Conservation (phyloP, 2,113 vertebrate genomes). For the Rutilus rutilus region DNA sequence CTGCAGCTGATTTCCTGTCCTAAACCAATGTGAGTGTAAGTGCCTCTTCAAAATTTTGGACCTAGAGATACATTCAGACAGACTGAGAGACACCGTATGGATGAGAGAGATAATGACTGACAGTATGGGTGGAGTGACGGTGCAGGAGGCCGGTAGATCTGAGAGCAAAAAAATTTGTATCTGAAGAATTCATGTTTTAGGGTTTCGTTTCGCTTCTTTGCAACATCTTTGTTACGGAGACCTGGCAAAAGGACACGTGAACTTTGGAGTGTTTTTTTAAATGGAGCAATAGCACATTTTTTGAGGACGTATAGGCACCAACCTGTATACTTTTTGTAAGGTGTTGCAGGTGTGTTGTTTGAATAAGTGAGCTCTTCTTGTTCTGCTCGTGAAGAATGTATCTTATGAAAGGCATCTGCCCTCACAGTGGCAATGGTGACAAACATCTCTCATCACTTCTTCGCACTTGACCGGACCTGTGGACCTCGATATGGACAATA, state of each 20-base stretch:
- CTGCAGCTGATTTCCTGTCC: conserved; percentile 27
- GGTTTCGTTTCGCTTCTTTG: background rate
- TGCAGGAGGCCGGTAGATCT: background rate
- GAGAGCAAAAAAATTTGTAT: background rate
- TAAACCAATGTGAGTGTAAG: background rate
- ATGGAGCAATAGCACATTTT: background rate
- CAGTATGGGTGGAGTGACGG: conserved; percentile 15
- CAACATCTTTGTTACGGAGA: background rate
- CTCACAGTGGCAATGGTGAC: background rate
- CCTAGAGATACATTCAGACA: conserved; percentile 4
- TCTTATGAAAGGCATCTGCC: background rate
- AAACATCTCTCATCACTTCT: background rate
- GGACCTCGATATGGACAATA: conserved; percentile 8
- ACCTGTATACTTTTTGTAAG: background rate
- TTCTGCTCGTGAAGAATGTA: background rate
- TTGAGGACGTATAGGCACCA: background rate
- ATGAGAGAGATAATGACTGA: conserved; percentile 40
- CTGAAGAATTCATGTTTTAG: background rate
- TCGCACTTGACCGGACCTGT: background rate
- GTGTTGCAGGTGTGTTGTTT: background rate
- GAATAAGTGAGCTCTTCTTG: background rate
- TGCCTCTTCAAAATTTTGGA: conserved; percentile 16
- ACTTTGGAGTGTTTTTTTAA: background rate
- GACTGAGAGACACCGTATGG: background rate
- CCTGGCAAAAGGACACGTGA: conserved; percentile 1